Conservation (phyloP, 2,113 vertebrate genomes). For the Cololabis saira region DNA sequence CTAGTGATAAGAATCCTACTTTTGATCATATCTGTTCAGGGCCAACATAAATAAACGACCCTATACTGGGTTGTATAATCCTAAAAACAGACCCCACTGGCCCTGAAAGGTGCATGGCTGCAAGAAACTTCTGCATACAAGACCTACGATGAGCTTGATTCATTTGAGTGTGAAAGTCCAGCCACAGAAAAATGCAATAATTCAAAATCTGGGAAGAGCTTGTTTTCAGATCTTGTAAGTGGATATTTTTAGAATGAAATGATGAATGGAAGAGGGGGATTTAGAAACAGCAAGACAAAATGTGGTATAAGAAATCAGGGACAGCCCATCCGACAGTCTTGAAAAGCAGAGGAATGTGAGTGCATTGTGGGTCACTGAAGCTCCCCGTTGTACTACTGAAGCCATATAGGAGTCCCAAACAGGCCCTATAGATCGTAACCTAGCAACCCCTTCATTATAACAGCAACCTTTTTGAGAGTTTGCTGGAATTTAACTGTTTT, state of each 20-base stretch:
- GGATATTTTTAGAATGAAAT: slow-evolving; percentile 21
- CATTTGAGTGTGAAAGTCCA: not conserved
- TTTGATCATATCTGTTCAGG: no score
- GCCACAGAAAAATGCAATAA: not conserved
- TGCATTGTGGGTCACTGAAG: slow-evolving; percentile 64
- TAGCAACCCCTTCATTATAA: slow-evolving; percentile 78
- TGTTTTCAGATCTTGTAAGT: not conserved
- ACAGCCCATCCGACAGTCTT: slow-evolving; percentile 31
- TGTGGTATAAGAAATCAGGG: slow-evolving; percentile 36
- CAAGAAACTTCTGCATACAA: no score
- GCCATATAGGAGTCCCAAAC: slow-evolving; percentile 72
- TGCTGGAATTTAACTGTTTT: slow-evolving; percentile 63
- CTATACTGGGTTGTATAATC: no score
- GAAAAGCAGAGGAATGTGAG: slow-evolving; percentile 69
- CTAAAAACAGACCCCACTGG: no score
- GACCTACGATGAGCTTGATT: no score
- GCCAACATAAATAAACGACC: no score
- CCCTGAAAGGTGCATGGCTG: no score
- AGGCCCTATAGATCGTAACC: slow-evolving; percentile 73
- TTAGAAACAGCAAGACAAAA: slow-evolving; percentile 35
- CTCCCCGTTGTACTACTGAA: slow-evolving; percentile 60
- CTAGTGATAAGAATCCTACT: no score
- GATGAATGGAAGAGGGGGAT: slow-evolving; percentile 21
- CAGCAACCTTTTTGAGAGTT: slow-evolving; percentile 70
- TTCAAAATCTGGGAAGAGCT: not conserved